Conservation (phyloP, 2,113 vertebrate genomes). For the Apaloderma vittatum region DNA sequence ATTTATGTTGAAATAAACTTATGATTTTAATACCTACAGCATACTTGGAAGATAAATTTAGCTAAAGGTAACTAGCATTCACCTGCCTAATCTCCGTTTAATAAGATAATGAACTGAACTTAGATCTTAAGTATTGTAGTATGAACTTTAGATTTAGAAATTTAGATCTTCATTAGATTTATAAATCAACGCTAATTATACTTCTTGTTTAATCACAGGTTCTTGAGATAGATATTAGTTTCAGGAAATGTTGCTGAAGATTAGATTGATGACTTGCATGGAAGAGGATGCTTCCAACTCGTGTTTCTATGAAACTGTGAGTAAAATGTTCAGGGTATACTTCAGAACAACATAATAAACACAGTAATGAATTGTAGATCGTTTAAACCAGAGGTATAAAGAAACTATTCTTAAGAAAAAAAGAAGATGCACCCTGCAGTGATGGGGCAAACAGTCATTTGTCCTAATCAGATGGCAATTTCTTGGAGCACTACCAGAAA, state of each 20-base stretch:
- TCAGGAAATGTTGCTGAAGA: not conserved
- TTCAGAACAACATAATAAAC: not conserved
- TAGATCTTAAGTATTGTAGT: not conserved
- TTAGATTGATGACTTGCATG: not conserved
- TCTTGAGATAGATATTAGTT: not conserved
- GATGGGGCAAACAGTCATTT: not conserved
- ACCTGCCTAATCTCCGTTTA: not conserved
- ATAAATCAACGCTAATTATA: not conserved
- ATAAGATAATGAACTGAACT: not conserved
- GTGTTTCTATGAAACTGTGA: not conserved
- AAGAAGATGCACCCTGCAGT: not conserved
- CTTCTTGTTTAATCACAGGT: not conserved
- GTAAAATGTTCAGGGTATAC: not conserved
- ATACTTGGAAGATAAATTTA: not conserved
- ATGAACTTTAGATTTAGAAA: not conserved
- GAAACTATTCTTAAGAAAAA: not conserved
- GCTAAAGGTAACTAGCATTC: not conserved
- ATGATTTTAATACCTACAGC: not conserved
- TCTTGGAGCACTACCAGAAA: not conserved
- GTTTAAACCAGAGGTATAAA: not conserved
- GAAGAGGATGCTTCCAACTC: not conserved
- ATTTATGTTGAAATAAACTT: not conserved
- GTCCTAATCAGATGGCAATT: not conserved
- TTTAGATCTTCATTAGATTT: not conserved
- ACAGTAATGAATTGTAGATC: not conserved